Base-by-base conservation (phyloP, 2,888 invertebrate genomes). In the Agriotes lineatus region DNA sequence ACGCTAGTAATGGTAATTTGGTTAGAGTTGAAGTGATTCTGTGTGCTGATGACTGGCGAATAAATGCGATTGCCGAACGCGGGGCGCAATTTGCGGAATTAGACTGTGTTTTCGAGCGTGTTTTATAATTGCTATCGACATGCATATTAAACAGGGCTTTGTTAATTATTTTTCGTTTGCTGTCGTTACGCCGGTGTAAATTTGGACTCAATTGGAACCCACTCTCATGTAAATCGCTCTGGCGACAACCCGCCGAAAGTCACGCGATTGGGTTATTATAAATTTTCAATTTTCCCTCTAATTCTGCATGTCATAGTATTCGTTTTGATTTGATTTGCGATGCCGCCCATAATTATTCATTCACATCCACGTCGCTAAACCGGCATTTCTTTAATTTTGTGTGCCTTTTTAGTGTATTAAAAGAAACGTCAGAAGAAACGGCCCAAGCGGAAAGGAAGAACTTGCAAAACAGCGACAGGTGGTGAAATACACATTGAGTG, bases 11-110 rank as follows among this genome's bases (percentile, higher is more conserved):
- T 45, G 39, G 42, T 35, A 57, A 64, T 64, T 64, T 57, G 14
- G 64, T 57, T 64, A 56, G 52, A 57, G 54, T 33, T 54, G 44
- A 25, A 57, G 22, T 44, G 54, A 56, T 56, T 54, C 57, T 64
- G 16, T 22, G 44, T 57, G 44, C 42, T 35, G 45, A 39, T 45
- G 37, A 57, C 57, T 52, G 30, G 42, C n/a, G 54, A 54, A 63
- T 63, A 54, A 54, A 42, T 63, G 44, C 33, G 44, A 63, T 54
- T 63, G 52, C 44, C 30, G 39, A 30, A 63, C 20, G 44, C 56
- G 56, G 39, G 52, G 10, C 30, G 37, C 39, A 56, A 56, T 56
- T 56, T 56, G 22, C 56, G 20, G 39, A 56, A 56, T 56, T 56
- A 56, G 56, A 39, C 56, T 56, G 56, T 39, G 56, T 39, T 56